Conservation (phyloP, 2,113 vertebrate species). For the Thunnus maccoyii region DNA sequence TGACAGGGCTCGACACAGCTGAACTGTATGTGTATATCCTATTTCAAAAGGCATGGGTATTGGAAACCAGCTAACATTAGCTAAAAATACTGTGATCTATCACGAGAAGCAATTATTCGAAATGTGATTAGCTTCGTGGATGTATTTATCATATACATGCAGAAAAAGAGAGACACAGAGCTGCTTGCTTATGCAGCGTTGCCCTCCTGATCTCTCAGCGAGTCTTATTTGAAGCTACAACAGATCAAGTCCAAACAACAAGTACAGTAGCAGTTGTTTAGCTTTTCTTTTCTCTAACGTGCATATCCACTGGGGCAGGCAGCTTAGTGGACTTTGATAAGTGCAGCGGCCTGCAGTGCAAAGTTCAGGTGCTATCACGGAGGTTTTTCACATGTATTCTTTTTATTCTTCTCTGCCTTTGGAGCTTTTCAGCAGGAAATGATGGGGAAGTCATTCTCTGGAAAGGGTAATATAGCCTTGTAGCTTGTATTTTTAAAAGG, state of each 20-base stretch:
- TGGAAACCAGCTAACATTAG: neutral
- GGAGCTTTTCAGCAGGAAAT: conserved; percentile 49
- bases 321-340: conserved; percentile 30
- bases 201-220: neutral
- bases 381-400: neutral
- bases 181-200: neutral
- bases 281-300: neutral
- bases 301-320: neutral
- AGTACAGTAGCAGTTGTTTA: neutral
- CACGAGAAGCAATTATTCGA: conserved; percentile 12
- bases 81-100: neutral
- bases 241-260: neutral
- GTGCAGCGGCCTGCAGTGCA: conserved; percentile 8
- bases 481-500: conserved; percentile 51
- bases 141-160: neutral
- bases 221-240: neutral
- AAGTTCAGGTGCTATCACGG: conserved; percentile 4
- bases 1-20: neutral
- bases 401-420: conserved; percentile 18
- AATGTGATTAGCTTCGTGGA: neutral
- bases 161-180: conserved; percentile 26
- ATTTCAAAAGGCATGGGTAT: neutral
- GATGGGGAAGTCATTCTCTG: conserved; percentile 55
- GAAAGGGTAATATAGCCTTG: conserved; percentile 47
- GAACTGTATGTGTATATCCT: neutral